Conservation (phyloP, 2,888 invertebrate genomes). For the Craniophora ligustri region DNA sequence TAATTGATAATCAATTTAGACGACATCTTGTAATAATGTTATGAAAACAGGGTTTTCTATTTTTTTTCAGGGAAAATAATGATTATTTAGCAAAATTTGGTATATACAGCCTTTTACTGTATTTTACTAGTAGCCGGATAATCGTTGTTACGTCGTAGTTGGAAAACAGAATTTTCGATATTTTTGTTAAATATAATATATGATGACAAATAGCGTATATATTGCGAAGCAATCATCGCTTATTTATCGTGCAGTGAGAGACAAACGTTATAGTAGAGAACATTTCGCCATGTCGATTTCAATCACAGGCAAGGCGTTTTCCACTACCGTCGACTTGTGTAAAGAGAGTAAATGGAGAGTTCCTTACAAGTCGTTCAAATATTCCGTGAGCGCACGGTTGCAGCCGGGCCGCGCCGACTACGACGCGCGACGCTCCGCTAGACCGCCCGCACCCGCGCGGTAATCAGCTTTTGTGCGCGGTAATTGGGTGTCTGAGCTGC, state of each 20-base stretch:
- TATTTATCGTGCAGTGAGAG: conserved; percentile 8
- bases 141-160: no score
- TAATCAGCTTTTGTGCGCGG: conserved; percentile 88
- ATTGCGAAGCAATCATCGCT: no score
- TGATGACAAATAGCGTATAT: no score
- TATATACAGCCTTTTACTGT: no score
- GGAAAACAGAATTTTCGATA: no score
- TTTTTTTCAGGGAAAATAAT: no score
- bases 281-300: conserved; percentile 64
- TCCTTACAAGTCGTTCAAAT: conserved; percentile 80
- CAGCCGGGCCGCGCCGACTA: conserved; percentile 47
- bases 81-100: no score
- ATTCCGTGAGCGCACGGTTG: conserved; percentile 71
- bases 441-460: conserved; percentile 77
- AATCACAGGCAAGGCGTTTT: conserved; percentile 68
- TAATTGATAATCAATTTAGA: no score
- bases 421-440: conserved; percentile 52
- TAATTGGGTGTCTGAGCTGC: conserved; percentile 89
- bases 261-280: background rate
- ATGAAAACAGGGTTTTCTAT: no score
- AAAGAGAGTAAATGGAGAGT: conserved; percentile 80
- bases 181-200: no score
- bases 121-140: no score
- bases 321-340: conserved; percentile 66
- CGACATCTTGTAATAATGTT: no score